Conservation (phyloP, 2,797 vertebrate genomes). For the Pseudomugil gertrudae region DNA sequence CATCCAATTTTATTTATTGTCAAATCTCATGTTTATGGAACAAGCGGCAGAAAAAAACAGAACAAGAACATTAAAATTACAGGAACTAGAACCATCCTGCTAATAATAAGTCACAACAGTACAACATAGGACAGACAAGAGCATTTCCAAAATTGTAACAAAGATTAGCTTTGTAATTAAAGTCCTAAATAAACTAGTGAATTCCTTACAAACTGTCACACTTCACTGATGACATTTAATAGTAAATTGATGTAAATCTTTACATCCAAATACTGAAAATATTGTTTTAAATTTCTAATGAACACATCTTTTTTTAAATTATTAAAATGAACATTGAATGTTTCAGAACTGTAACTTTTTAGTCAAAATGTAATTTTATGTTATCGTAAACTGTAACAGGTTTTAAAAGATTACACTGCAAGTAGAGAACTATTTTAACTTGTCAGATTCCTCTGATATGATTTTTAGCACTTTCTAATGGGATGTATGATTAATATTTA, state of each 20-base stretch:
- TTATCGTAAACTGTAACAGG: not conserved
- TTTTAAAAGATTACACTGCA: slow-evolving; percentile 14
- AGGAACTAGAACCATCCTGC: slow-evolving; percentile 24
- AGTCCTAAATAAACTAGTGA: not conserved
- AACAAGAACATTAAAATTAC: slow-evolving; percentile 54
- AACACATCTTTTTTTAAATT: slow-evolving; percentile 15
- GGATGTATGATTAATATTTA: slow-evolving; percentile 53
- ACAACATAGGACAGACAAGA: not conserved
- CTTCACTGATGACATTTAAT: slow-evolving; percentile 19
- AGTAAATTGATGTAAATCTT: slow-evolving; percentile 27
- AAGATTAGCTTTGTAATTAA: not conserved
- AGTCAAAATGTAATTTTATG: not conserved
- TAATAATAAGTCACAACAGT: slow-evolving; percentile 3
- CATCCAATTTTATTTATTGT: slow-evolving; percentile 57
- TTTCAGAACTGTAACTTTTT: slow-evolving; percentile 33
- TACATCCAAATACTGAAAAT: slow-evolving; percentile 6
- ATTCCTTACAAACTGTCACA: slow-evolving; percentile 29
- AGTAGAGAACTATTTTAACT: slow-evolving; percentile 14
- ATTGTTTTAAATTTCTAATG: slow-evolving; percentile 25
- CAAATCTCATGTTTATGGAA: slow-evolving; percentile 36
- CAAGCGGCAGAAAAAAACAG: slow-evolving; percentile 22
- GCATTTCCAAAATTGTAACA: not conserved
- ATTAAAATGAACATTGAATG: slow-evolving; percentile 13
- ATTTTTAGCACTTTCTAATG: slow-evolving; percentile 14
- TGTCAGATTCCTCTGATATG: slow-evolving; percentile 30